phyloP scores from a whole-genome alignment of 2,888 invertebrate species.

The Apomyelois bistriatella region DNA sequence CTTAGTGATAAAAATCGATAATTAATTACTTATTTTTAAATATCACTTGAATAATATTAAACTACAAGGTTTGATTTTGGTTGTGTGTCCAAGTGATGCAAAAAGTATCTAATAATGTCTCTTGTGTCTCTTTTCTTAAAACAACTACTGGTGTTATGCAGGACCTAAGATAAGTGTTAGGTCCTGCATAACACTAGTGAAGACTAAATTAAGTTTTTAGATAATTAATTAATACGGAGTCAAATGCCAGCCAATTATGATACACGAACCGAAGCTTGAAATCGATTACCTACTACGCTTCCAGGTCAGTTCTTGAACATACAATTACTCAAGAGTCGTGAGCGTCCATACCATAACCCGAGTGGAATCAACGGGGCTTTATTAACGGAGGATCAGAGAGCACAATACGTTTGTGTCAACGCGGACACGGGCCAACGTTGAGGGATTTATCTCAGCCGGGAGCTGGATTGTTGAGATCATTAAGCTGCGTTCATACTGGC shows the following conservation, averaged over 20 bases:
- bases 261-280: not conserved
- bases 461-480: slow-evolving; percentile 7
- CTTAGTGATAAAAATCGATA: too few species aligned
- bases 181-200: too few species aligned
- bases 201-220: too few species aligned
- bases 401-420: slow-evolving; percentile 40
- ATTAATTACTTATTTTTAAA: too few species aligned
- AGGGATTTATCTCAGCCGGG: slow-evolving; percentile 42
- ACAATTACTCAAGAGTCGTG: not conserved
- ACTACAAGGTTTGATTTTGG: too few species aligned
- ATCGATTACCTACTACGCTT: not conserved
- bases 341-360: not conserved
- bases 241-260: not conserved
- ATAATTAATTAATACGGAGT: not conserved
- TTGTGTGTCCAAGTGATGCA: too few species aligned
- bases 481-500: slow-evolving; percentile 7
- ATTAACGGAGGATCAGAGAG: slow-evolving; percentile 6
- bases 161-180: too few species aligned
- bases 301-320: not conserved
- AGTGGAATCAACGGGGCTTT: not conserved
- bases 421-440: slow-evolving; percentile 26
- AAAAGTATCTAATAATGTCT: too few species aligned
- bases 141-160: too few species aligned
- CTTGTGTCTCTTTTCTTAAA: too few species aligned
- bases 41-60: too few species aligned